Base-by-base conservation (phyloP, 2,888 invertebrate species). In the Orchestes rusci region DNA sequence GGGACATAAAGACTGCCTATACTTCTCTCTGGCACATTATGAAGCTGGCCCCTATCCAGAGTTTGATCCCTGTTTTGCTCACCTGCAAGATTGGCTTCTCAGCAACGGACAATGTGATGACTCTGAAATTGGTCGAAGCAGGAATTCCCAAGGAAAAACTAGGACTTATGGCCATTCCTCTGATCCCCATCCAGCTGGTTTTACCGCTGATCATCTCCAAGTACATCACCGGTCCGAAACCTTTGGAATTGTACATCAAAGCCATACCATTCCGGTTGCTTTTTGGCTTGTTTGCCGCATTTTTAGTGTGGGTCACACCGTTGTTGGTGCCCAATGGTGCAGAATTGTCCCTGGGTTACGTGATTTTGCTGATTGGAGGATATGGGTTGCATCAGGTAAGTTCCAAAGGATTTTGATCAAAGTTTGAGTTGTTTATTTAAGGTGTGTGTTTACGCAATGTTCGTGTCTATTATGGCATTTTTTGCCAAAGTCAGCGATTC, bases 401-500 rank as follows among this genome's bases (percentile, higher is more conserved):
- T 4, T 35, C n/a, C n/a, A 10, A 18, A n/a, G 35, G n/a, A n/a
- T n/a, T n/a, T n/a, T n/a, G n/a, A 15, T 35, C 10, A 2, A 3
- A 35, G n/a, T 35, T 23, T 23, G 23, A 35, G 3, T 38, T 48
- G 50, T 47, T 54, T 51, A 50, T 72, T 74, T 36, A 69, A 96
- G 88, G 79, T 96, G 18, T 84, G 91, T 56, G 75, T 92, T 0
- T 95, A 95, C 70, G 84, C 90, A 61, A 96, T 97, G 93, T 99
- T 94, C 69, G 96, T 99, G 3, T 84, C 96, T 0, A 79, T 86
- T 46, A 97, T 99, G 95, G 91, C 95, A 7, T 99, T 99, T 73
- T 93, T 92, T 69, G 97, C 97, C 0, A 87, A 90, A 70, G 82
- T 99, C 37, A 95, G 95, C 48, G 99, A 99, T 67, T 94, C 96